Conservation (phyloP, 2,797 vertebrate species). For the Catamblyrhynchus diadema region DNA sequence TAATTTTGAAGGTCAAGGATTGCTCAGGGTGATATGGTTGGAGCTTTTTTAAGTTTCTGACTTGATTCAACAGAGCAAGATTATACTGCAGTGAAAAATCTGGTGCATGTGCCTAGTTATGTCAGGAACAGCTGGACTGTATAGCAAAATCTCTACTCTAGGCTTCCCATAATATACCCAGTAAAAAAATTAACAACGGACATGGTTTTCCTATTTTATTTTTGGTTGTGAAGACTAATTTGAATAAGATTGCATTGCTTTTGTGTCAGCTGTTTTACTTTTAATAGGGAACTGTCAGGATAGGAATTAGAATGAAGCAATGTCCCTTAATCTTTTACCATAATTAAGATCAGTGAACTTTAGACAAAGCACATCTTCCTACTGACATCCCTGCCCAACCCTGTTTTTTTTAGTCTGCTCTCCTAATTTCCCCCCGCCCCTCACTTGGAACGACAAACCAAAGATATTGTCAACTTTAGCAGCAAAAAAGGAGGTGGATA, state of each 20-base stretch:
- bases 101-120: background rate
- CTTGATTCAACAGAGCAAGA: constrained; percentile 7
- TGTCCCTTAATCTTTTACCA: background rate
- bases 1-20: constrained; percentile 1
- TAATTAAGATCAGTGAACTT: constrained; percentile 24
- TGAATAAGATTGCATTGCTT: background rate
- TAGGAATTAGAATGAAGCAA: background rate
- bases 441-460: background rate
- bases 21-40: background rate
- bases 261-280: background rate
- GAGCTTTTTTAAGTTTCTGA: background rate
- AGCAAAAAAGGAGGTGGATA: background rate
- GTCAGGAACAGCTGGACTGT: background rate
- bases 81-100: background rate
- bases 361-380: background rate
- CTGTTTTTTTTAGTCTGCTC: background rate
- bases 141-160: background rate
- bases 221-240: background rate
- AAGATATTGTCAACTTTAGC: background rate
- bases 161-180: background rate
- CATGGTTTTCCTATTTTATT: background rate
- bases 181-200: background rate
- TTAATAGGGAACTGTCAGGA: background rate
- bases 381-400: background rate
- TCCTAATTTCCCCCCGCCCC: fast-evolving